These are phyloP conservation scores for Cossypha caffra DNA, from an alignment of 2,797 vertebrate species.

Conservation along the genomic window DNA sequence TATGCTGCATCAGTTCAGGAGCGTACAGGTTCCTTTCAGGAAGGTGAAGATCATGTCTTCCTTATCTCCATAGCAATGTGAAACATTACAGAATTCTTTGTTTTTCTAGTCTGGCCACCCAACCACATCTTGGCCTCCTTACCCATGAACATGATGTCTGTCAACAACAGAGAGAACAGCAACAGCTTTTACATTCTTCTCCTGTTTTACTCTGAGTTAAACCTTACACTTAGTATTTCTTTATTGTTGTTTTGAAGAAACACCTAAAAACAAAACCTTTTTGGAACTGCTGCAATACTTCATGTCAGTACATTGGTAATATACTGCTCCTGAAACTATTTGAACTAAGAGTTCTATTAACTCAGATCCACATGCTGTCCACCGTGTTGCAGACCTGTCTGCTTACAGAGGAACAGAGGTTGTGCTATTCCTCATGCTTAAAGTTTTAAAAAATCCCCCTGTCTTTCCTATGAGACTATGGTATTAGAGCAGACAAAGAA, in stretches of 20 bases:
- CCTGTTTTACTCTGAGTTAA: background rate
- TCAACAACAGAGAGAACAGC: background rate
- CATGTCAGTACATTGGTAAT: background rate
- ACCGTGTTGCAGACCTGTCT: background rate
- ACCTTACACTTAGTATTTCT: background rate
- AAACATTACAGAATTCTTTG: background rate
- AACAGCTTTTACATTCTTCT: background rate
- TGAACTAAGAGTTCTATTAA: background rate
- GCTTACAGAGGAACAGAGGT: accelerated
- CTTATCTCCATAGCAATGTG: background rate
- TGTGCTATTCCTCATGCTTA: background rate
- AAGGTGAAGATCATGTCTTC: background rate
- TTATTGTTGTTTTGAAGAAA: background rate
- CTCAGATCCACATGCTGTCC: background rate
- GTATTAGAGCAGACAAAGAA: background rate
- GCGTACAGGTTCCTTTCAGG: background rate
- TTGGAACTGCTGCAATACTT: background rate
- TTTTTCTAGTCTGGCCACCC: background rate
- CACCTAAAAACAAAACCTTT: background rate
- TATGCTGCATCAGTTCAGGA: background rate
- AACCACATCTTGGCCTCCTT: background rate
- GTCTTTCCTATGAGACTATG: accelerated
- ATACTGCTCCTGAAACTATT: background rate
- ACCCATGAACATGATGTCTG: background rate
- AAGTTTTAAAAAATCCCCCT: background rate